Base-by-base conservation (phyloP, 2,113 vertebrate species). In the Perca schrenkii region DNA sequence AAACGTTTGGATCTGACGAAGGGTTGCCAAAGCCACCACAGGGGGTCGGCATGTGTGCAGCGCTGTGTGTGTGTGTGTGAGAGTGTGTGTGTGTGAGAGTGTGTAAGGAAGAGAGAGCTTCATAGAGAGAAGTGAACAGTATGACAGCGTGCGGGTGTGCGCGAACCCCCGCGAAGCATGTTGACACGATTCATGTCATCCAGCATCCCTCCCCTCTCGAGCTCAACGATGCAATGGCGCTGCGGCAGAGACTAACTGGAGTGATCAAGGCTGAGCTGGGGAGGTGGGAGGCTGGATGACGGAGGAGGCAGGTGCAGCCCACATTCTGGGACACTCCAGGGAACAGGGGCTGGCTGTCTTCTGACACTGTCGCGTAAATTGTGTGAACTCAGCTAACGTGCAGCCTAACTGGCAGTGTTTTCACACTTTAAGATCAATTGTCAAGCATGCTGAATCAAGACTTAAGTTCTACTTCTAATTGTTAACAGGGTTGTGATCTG, bases 1-100 rank as follows among this genome's bases (percentile, higher is more conserved):
- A 88, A 91, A 81, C 82, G 73, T 91, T 92, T 89, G 92, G 91
- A 93, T 93, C 88, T 93, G 90, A 92, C 80, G 89, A 85, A 89
- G 90, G 86, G 91, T 89, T 93, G 91, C 90, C 92, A 91, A 83
- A 90, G 89, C 49, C 91, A 92, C 93, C 66, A 87, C 91, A 19
- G 92, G 94, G 88, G 91, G 91, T 92, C 91, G 71, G 86, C n/a
- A 8, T 54, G 81, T 77, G 73, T 25, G 77, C 63, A 62, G 28
- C 22, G 17, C 28, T 31, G 34, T 52, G 2, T 28, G 68, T 22
- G 62, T 43, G 66, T 25, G 78, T 31, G 34, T 52, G 2, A 2
- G 68, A 21, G 62, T 49, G 79, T 64, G 50, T 69, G 54, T 63
- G 83, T 34, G 66, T n/a, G 78, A 50, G 75, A 10, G 79, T 22